Base-by-base conservation (phyloP, 64 coral and sea anemone genomes). In the Actinia equina region DNA sequence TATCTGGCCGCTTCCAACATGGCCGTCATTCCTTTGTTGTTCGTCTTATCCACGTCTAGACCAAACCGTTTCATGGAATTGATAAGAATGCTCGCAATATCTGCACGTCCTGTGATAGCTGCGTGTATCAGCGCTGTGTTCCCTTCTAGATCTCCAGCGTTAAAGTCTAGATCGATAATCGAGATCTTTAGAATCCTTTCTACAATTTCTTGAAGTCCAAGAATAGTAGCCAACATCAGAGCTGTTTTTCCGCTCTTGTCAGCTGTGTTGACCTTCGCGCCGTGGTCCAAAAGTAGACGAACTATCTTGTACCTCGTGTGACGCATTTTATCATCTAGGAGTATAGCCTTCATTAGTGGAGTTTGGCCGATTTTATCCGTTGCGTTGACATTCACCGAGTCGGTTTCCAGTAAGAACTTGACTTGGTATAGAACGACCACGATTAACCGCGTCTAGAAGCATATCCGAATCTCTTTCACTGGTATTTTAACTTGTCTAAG, bases 361-460 rank as follows among this genome's bases (percentile, higher is more conserved):
- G 94, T 93, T 71, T 96, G 94, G 44, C 91, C 88, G 37, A 93
- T 87, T 64, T 90, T 86, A 87, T 96, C 94, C 67, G 88, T 92
- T 63, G 74, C 86, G 74, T 96, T 96, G 44, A 96, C 88, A 60
- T 96, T 89, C 76, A 89, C 94, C 0, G 69, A 82, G 64, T 86
- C 82, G 45, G 91, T 87, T 62, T 96, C 88, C 71, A 96, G 91
- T 55, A 96, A 84, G 61, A 90, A 96, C 49, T 93, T 96, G 18
- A 96, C 94, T 88, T 96, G 94, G 82, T 93, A 96, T 20, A 96
- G n/a, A 62, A 86, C 94, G 92, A 37, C 94, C 94, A 22, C 91
- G 79, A 85, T 76, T 62, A 52, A 96, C 85, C 2, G 94, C 91
- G 44, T 96, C 91, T 5, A 93, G 27, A 23, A 96, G 67, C 94